Evolutionary conservation across 2,888 invertebrate species (phyloP).

Genomic region (Eledone cirrhosa): DNA sequence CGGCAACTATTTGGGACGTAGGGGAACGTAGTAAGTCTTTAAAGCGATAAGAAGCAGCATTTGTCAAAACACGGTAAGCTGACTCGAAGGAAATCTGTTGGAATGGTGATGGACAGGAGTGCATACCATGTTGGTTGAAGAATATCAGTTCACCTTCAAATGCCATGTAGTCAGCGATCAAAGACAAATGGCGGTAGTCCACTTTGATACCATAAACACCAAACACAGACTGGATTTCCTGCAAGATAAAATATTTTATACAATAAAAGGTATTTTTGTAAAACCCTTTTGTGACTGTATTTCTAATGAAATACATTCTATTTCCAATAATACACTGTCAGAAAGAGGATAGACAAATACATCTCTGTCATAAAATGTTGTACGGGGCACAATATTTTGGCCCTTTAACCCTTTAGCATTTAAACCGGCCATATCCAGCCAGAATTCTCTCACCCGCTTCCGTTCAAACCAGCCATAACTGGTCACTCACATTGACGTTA

Average conservation of each 20-base stretch:
- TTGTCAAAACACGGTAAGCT: slow-evolving; percentile 83
- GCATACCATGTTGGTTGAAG: slow-evolving; percentile 90
- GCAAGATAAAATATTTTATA: slow-evolving; percentile 36
- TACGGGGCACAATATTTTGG: no score
- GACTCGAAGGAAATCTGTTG: slow-evolving; percentile 99
- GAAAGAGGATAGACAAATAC: neutral
- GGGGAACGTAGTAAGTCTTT: slow-evolving; percentile 82
- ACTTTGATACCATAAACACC: slow-evolving; percentile 96
- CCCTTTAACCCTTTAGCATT: no score
- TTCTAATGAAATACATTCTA: no score
- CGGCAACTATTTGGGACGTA: slow-evolving; percentile 86
- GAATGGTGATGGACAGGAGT: slow-evolving; percentile 87
- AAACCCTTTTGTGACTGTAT: no score
- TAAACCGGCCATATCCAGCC: no score
- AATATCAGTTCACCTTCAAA: slow-evolving; percentile 89
- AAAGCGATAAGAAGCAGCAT: slow-evolving; percentile 77
- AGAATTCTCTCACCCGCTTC: no score
- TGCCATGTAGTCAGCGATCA: slow-evolving; percentile 98
- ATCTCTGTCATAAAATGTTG: neutral
- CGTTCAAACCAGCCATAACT: no score
- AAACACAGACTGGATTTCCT: slow-evolving; percentile 95
- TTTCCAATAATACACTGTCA: no score
- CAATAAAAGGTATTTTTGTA: no score
- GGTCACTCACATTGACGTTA: no score
- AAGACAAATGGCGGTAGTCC: slow-evolving; percentile 88